Conservation (phyloP, 2,797 vertebrate species). For the Sebastes taczanowskii region DNA sequence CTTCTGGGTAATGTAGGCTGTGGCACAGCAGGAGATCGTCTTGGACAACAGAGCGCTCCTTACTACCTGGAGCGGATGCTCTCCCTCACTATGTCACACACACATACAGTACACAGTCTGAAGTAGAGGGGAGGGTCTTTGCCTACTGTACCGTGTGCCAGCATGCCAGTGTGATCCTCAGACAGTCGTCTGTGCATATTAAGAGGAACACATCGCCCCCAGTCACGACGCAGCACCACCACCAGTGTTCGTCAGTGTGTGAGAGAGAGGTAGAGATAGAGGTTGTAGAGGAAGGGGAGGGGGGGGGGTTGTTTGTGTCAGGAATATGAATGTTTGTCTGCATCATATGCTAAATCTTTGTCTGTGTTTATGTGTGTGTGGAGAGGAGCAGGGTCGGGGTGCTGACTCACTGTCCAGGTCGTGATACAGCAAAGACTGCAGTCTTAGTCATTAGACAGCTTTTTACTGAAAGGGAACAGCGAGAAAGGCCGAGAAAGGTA, state of each 20-base stretch:
- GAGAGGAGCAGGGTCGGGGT: conserved; percentile 54
- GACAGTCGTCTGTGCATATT: conserved; percentile 76
- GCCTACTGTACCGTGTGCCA: conserved; percentile 23
- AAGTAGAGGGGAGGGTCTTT: conserved; percentile 34
- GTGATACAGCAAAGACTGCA: conserved; percentile 78
- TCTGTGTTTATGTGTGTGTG: conserved; percentile 50
- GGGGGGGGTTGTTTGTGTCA: conserved; percentile 61
- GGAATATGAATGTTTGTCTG: conserved; percentile 77
- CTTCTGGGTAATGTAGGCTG: conserved; percentile 76
- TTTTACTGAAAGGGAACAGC: conserved; percentile 56
- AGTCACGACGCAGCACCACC: conserved; percentile 80
- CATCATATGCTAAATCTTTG: conserved; percentile 71
- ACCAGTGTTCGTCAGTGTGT: conserved; percentile 53
- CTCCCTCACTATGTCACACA: neutral
- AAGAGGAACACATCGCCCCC: conserved; percentile 76
- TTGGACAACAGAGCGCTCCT: conserved; percentile 27
- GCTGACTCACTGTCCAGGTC: conserved; percentile 81
- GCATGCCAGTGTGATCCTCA: conserved; percentile 64
- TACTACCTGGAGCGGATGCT: conserved; percentile 26
- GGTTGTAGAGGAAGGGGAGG: conserved; percentile 31
- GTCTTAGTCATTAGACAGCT: conserved; percentile 75
- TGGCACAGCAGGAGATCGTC: conserved; percentile 38
- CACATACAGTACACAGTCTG: conserved; percentile 3
- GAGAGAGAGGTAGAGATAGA: conserved; percentile 47
- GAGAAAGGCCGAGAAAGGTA: conserved; percentile 23